These are phyloP conservation scores for Lepidurus apus DNA, from an alignment of 1,140 invertebrate genomes.

Conservation along the genomic window DNA sequence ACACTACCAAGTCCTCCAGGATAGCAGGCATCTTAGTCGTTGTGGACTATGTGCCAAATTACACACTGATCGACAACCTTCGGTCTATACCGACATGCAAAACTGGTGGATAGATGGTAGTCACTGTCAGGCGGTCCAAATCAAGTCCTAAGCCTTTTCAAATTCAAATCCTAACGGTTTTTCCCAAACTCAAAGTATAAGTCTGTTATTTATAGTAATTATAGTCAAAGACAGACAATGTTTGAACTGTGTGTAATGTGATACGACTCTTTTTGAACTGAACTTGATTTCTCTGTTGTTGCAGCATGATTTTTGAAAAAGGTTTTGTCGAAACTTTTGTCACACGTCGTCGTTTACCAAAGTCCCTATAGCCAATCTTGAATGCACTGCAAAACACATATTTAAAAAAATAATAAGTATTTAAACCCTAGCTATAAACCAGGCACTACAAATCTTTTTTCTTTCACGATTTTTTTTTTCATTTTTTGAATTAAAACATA, in stretches of 20 bases:
- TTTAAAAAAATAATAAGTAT: not conserved
- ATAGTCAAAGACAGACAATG: not conserved
- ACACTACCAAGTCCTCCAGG: constrained; percentile 24
- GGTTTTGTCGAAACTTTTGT: not conserved
- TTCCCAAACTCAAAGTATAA: too few relatives aligned
- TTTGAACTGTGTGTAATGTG: not conserved
- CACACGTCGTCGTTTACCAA: not conserved
- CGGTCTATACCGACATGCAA: constrained; percentile 23
- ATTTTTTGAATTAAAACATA: not conserved
- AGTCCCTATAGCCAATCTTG: not conserved
- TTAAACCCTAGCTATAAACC: not conserved
- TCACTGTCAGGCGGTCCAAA: not conserved
- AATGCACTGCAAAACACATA: not conserved
- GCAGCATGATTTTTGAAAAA: not conserved
- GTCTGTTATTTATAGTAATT: too few relatives aligned
- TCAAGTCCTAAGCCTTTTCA: not conserved
- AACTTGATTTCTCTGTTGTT: not conserved
- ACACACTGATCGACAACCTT: constrained; percentile 18
- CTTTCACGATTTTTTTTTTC: not conserved
- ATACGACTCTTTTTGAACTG: not conserved
- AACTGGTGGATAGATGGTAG: constrained; percentile 30
- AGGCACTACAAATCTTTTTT: not conserved
- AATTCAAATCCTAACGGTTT: not conserved
- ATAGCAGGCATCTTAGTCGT: constrained; percentile 9
- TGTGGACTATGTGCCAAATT: constrained; percentile 32